Evolutionary conservation across 2,888 invertebrate genomes (phyloP), one percentile per base, ranked within the genome.

Genomic region (Drosophila anceps): DNA sequence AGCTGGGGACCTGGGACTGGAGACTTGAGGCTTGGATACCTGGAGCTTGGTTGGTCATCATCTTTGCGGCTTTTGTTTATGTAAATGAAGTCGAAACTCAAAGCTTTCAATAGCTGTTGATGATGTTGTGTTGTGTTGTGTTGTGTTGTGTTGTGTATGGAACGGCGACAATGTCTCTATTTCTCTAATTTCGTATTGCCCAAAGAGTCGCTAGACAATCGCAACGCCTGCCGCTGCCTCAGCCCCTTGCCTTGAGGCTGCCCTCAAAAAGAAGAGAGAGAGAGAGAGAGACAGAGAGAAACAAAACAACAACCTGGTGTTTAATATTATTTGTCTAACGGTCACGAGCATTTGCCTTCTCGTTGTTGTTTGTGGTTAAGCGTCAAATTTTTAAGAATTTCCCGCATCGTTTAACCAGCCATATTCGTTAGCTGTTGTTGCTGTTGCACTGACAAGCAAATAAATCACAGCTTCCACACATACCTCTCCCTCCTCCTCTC

Each of bases 301-400:
- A 67, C n/a, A n/a, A n/a, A 55, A 69, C 46, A 46, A 50, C 18
- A 50, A 70, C 53, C 77, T 86, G 82, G 81, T 83, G 86, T 84
- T 84, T 87, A 84, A 84, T 84, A 88, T 87, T 85, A 88, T 88
- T 88, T 88, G 88, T 85, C 81, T 85, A 84, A 84, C 84, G 84
- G 84, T 84, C 88, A 84, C 84, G 85, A 84, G 88, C 84, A 88
- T 88, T 88, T 81, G 73, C 74, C 79, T 70, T 77, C 54, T 46
- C 66, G 63, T 68, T 66, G 78, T 79, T 87, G 88, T 82, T 85
- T 88, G 85, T 84, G 88, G 84, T 84, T 84, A 84, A 79, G 85
- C 83, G 82, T 87, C 82, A 84, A 84, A 84, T 81, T 81, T 78
- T 73, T 69, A 72, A 86, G 89, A 85, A 88, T 88, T 85, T 85